phyloP scores from a whole-genome alignment of 2,797 vertebrate genomes.

The Megaceryle alcyon region DNA sequence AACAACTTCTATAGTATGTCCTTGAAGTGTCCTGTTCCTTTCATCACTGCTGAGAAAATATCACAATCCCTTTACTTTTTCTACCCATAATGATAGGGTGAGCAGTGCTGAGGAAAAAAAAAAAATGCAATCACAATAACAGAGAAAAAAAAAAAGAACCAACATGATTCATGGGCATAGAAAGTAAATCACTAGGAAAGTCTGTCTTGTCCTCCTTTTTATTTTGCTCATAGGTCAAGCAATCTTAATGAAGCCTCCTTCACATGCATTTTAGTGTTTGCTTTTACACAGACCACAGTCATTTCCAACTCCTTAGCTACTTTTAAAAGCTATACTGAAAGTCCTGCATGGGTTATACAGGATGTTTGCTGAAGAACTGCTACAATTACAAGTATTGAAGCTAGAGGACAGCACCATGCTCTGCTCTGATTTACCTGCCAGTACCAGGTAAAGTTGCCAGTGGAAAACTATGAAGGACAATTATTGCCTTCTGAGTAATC shows the following conservation, averaged over 20 bases:
- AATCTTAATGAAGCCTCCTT: slow-evolving; percentile 59
- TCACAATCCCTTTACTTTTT: slow-evolving; percentile 54
- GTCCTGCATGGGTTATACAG: neutral
- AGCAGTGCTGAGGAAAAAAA: neutral
- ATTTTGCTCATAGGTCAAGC: slow-evolving; percentile 48
- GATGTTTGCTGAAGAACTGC: neutral
- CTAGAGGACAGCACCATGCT: neutral
- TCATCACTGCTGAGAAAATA: slow-evolving; percentile 68
- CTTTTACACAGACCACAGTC: neutral
- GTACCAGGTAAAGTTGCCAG: neutral
- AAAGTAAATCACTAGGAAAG: slow-evolving; percentile 62
- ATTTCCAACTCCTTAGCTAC: slow-evolving; percentile 14
- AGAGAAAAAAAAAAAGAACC: neutral
- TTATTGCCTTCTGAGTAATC: neutral
- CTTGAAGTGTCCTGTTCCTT: slow-evolving; percentile 58
- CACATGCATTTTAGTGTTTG: neutral
- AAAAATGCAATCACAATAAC: slow-evolving; percentile 49
- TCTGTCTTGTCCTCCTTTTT: slow-evolving; percentile 45
- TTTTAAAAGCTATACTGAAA: slow-evolving; percentile 13
- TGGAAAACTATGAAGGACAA: neutral
- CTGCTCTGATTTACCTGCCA: neutral
- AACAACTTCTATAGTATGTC: slow-evolving; percentile 49
- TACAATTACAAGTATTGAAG: neutral
- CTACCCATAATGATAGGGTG: slow-evolving; percentile 55
- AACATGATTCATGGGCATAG: slow-evolving; percentile 47